Evolutionary conservation across 2,797 vertebrate genomes (phyloP).

Genomic region (Anomalospiza imberbis): DNA sequence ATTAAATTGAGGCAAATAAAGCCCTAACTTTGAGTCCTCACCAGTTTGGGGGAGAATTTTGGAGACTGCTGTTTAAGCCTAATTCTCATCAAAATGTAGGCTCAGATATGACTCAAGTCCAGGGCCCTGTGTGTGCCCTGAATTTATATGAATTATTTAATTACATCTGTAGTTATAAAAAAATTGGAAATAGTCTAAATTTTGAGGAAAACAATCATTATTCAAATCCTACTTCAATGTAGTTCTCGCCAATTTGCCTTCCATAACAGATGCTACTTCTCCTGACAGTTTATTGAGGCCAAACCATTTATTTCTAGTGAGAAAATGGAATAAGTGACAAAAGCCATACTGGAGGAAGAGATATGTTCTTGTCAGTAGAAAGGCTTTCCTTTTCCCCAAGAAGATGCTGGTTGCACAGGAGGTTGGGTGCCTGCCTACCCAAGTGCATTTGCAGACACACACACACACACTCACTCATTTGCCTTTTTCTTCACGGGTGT

Average conservation of each 20-base stretch:
- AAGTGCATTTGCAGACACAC: background rate
- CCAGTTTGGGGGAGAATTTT: background rate
- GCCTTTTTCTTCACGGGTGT: background rate
- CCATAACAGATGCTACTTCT: slow-evolving; percentile 52
- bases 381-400: background rate
- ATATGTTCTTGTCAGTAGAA: background rate
- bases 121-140: background rate
- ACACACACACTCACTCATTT: background rate
- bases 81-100: background rate
- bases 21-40: background rate
- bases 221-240: slow-evolving; percentile 30
- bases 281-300: slow-evolving; percentile 38
- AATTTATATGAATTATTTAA: slow-evolving; percentile 32
- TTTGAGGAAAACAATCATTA: slow-evolving; percentile 37
- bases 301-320: slow-evolving; percentile 26
- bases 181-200: slow-evolving; percentile 2
- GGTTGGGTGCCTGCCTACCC: background rate
- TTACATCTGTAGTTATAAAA: slow-evolving; percentile 1
- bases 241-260: slow-evolving; percentile 38
- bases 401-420: background rate
- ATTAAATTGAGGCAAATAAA: background rate
- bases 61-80: background rate
- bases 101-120: background rate
- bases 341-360: background rate
- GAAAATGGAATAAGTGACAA: slow-evolving; percentile 3